A percentile compares a stretch with the other conserved stretches of the same genome.
phyloP scores from a whole-genome alignment of 2,797 vertebrate genomes.

The Emys orbicularis region DNA sequence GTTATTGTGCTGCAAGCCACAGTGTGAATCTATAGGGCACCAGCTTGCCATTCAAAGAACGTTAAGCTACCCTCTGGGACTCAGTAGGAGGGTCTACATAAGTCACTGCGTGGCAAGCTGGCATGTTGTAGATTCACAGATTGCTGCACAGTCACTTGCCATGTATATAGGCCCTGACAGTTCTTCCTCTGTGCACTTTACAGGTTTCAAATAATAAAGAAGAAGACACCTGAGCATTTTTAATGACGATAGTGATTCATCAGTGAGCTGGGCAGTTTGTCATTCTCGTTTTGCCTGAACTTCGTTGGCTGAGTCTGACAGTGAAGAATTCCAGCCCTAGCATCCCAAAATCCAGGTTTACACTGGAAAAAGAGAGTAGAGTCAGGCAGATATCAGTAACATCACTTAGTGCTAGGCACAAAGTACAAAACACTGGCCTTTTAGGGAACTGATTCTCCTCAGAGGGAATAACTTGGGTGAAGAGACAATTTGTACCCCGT shows the following conservation, averaged over 20 bases:
- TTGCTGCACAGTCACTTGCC: neutral
- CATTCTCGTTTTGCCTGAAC: neutral
- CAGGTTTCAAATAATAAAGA: neutral
- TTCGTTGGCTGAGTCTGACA: neutral
- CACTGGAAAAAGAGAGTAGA: neutral
- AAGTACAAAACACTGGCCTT: rapidly evolving
- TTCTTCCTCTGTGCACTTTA: neutral
- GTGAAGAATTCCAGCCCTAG: neutral
- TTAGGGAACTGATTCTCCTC: neutral
- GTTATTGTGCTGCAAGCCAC: too few relatives aligned
- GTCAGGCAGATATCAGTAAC: neutral
- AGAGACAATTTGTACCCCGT: rapidly evolving
- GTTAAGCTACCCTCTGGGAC: too few relatives aligned
- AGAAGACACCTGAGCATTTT: neutral
- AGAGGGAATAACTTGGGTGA: neutral
- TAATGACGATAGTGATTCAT: neutral
- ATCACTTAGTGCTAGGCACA: neutral
- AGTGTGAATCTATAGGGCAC: too few relatives aligned
- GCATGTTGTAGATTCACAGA: neutral
- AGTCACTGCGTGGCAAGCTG: neutral
- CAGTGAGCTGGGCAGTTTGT: neutral
- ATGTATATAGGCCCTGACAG: neutral
- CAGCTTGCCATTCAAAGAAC: too few relatives aligned
- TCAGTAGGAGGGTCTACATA: too few relatives aligned
- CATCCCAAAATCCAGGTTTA: neutral